Conservation (phyloP, 1,140 invertebrate genomes). For the Procambarus virginalis region DNA sequence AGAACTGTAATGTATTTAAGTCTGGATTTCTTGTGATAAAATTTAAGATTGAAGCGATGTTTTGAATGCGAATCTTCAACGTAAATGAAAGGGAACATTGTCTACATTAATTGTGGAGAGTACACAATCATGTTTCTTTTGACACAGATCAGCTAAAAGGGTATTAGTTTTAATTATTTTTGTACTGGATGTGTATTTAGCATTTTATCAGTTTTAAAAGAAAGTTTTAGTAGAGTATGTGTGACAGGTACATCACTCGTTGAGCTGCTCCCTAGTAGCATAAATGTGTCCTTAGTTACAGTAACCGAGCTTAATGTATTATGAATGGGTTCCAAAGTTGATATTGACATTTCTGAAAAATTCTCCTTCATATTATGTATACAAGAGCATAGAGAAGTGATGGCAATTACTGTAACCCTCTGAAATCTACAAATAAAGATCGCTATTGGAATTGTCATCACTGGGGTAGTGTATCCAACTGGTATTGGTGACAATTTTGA, state of each 20-base stretch:
- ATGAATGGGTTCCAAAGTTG: no score
- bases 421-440: no score
- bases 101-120: neutral
- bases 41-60: neutral
- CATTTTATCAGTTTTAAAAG: neutral
- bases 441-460: no score
- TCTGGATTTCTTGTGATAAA: neutral
- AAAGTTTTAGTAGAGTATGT: no score
- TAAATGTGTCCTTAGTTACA: neutral
- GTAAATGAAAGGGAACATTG: neutral
- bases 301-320: neutral
- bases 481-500: no score
- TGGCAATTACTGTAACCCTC: no score
- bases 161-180: conserved; percentile 11
- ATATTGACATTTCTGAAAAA: no score
- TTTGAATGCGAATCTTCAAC: neutral
- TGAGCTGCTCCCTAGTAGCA: neutral
- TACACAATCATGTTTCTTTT: neutral
- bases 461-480: neutral
- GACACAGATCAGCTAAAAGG: neutral
- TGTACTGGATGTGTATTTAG: neutral
- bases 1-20: neutral
- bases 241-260: neutral
- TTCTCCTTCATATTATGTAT: no score
- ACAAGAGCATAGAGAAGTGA: no score